Percentiles rank a stretch among this genome's conserved stretches.
Conservation (phyloP, 2,797 vertebrate genomes). For the Euthynnus affinis region DNA sequence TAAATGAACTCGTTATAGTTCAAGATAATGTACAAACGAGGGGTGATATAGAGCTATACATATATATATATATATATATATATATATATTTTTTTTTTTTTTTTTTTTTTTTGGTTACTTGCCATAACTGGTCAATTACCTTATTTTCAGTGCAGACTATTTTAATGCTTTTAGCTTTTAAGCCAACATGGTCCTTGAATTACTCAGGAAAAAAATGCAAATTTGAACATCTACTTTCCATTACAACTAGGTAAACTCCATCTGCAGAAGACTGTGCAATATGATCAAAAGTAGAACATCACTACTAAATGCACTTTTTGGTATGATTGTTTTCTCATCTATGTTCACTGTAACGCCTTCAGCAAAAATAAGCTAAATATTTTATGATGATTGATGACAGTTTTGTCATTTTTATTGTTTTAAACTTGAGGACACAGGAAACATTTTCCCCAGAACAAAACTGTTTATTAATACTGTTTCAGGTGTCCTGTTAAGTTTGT, state of each 20-base stretch:
- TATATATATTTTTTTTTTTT: too few relatives aligned
- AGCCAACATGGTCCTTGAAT: neutral
- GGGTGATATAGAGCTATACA: neutral
- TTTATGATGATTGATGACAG: neutral
- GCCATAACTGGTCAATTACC: neutral
- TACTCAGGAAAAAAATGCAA: neutral
- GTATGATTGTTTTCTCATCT: neutral
- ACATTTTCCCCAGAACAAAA: conserved; percentile 8
- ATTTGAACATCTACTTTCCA: neutral
- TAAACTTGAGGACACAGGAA: conserved; percentile 20
- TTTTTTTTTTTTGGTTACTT: neutral
- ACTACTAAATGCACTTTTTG: neutral
- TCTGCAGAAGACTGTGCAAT: neutral
- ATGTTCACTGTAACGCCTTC: neutral
- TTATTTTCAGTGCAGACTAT: neutral
- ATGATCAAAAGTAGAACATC: neutral
- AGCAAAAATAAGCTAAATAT: neutral
- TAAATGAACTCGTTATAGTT: neutral
- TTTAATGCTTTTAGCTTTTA: conserved; percentile 2
- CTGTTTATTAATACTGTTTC: conserved; percentile 11
- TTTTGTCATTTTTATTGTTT: conserved; percentile 9
- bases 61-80: too few relatives aligned
- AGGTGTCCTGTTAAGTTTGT: conserved; percentile 18
- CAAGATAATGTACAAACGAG: neutral
- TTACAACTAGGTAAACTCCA: neutral